A percentile compares a stretch with the other conserved stretches of the same genome.
These are phyloP conservation scores for Trichoplax adhaerens DNA, from an alignment of 37 sponge, comb jelly and placozoan species.

Conservation along the genomic window DNA sequence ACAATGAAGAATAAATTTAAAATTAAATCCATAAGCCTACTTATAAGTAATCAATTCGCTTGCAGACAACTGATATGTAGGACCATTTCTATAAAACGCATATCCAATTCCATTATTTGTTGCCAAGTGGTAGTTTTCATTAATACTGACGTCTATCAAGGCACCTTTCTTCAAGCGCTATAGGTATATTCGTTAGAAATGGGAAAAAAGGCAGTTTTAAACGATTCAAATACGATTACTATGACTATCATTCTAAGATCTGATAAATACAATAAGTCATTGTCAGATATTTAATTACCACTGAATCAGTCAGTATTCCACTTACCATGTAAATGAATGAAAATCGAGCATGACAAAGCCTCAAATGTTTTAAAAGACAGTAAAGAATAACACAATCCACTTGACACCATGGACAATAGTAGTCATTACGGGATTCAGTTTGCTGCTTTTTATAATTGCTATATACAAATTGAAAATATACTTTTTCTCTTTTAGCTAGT, in stretches of 20 bases:
- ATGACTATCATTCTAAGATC: too few species aligned
- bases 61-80: too few species aligned
- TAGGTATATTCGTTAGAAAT: neutral
- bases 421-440: conserved; percentile 34
- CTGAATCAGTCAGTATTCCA: neutral
- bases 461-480: conserved; percentile 38
- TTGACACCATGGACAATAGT: conserved; percentile 69
- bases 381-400: conserved; percentile 20
- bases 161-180: conserved; percentile 15
- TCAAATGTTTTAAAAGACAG: conserved; percentile 1
- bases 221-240: too few species aligned
- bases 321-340: conserved; percentile 1
- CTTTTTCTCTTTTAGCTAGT: too few species aligned
- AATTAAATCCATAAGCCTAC: too few species aligned
- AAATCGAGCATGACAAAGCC: conserved; percentile 1
- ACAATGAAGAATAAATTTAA: too few species aligned
- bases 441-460: conserved; percentile 50
- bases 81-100: too few species aligned
- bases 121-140: conserved; percentile 6
- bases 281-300: too few species aligned
- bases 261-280: too few species aligned
- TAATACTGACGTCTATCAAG: conserved; percentile 37
- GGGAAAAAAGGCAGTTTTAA: too few species aligned
- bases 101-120: too few species aligned
- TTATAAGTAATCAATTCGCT: too few species aligned